These are phyloP conservation scores for Eumacrocentrus americanus DNA, from an alignment of 2,888 invertebrate genomes.

Conservation along the genomic window DNA sequence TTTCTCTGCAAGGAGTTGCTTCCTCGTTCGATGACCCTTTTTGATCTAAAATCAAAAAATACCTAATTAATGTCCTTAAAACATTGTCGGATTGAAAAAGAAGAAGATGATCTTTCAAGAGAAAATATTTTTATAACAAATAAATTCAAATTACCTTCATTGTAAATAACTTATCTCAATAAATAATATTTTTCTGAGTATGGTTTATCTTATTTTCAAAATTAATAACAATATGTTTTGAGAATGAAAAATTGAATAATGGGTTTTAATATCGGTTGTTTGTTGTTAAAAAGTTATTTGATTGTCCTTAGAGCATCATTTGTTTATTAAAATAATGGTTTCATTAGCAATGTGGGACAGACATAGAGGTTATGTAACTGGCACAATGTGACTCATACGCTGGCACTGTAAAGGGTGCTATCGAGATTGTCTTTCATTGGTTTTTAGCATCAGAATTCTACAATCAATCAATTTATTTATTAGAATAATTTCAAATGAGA, in stretches of 20 bases:
- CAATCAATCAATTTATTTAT: no score
- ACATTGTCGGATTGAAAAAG: neutral
- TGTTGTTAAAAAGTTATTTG: no score
- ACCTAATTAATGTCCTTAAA: conserved; percentile 24
- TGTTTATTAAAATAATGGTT: neutral
- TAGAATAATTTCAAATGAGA: conserved; percentile 33
- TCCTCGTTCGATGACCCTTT: conserved; percentile 53
- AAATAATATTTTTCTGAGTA: no score
- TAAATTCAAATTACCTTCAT: conserved; percentile 32
- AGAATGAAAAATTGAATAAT: neutral
- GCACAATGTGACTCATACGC: conserved; percentile 15
- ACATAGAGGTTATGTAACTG: conserved; percentile 16
- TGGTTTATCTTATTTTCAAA: no score
- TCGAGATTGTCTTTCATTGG: no score
- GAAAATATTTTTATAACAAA: conserved; percentile 9
- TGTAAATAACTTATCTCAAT: neutral
- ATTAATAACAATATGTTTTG: no score
- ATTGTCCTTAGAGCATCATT: neutral
- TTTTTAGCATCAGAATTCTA: no score
- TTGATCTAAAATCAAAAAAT: conserved; percentile 34
- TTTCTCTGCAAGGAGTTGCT: conserved; percentile 49
- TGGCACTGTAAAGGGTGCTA: neutral
- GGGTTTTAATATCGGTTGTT: neutral
- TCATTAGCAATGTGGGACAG: neutral
- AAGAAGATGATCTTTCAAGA: no score